These are phyloP conservation scores for Labeo catla DNA, from an alignment of 2,113 vertebrate genomes.

Conservation along the genomic window DNA sequence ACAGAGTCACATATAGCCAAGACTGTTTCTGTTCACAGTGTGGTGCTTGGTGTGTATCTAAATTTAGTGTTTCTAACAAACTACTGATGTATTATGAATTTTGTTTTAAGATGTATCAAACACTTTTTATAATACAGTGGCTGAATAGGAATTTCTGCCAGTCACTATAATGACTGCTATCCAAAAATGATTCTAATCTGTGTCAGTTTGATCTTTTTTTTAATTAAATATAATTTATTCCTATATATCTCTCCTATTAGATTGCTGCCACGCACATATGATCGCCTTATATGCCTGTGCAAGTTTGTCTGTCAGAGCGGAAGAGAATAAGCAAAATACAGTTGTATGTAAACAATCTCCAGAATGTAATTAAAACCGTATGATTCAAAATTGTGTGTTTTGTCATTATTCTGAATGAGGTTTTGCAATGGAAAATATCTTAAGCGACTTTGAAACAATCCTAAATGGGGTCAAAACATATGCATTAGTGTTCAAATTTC, in stretches of 20 bases:
- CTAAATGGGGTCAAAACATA: not conserved
- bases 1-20: not conserved
- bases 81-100: constrained; percentile 42
- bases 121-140: constrained; percentile 1
- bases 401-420: constrained; percentile 11
- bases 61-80: constrained; percentile 36
- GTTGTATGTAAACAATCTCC: constrained; percentile 56
- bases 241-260: constrained; percentile 33
- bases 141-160: constrained; percentile 25
- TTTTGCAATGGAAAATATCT: not conserved
- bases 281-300: constrained; percentile 55
- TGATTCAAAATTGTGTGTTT: constrained; percentile 29
- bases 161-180: constrained; percentile 23
- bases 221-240: constrained; percentile 41
- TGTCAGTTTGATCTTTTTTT: constrained; percentile 39
- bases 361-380: constrained; percentile 65
- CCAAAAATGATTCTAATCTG: constrained; percentile 12
- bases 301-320: constrained; percentile 52
- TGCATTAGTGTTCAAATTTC: not conserved
- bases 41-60: constrained; percentile 40
- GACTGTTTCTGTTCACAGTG: constrained; percentile 32
- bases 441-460: not conserved
- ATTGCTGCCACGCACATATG: constrained; percentile 39
- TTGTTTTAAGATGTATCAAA: constrained; percentile 34
- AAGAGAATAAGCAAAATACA: constrained; percentile 55